phyloP scores from a whole-genome alignment of 2,113 vertebrate species.

The Vulpes ferrilata region DNA sequence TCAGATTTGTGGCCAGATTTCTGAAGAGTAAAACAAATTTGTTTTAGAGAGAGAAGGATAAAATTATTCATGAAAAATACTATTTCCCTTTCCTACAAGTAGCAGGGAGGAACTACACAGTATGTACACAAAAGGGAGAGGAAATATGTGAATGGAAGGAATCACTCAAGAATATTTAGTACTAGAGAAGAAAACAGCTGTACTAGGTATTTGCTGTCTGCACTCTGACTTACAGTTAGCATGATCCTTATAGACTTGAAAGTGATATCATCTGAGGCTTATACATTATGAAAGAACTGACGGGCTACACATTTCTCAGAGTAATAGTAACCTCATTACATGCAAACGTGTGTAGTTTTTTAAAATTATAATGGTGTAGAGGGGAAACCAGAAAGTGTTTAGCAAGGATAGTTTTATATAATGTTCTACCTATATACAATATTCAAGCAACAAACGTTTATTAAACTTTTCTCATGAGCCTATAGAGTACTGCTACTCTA shows the following conservation, averaged over 20 bases:
- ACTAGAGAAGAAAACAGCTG: not conserved
- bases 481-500: not conserved
- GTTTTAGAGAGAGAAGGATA: not conserved
- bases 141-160: not conserved
- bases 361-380: not conserved
- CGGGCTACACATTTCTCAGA: not conserved
- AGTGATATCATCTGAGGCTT: not conserved
- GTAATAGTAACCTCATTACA: not conserved
- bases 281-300: constrained; percentile 4
- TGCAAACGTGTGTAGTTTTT: not conserved
- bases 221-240: not conserved
- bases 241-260: not conserved
- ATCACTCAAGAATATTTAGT: not conserved
- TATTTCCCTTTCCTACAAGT: not conserved
- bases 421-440: not conserved
- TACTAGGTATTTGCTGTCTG: not conserved
- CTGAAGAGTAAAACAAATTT: constrained; percentile 41
- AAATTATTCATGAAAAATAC: not conserved
- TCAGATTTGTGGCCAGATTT: not conserved
- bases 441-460: not conserved
- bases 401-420: not conserved
- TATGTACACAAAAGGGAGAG: not conserved
- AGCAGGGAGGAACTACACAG: not conserved
- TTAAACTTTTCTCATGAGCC: not conserved
- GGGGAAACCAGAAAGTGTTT: not conserved